phyloP scores from a whole-genome alignment of 2,797 vertebrate species.

The Silurus lanzhouensis region DNA sequence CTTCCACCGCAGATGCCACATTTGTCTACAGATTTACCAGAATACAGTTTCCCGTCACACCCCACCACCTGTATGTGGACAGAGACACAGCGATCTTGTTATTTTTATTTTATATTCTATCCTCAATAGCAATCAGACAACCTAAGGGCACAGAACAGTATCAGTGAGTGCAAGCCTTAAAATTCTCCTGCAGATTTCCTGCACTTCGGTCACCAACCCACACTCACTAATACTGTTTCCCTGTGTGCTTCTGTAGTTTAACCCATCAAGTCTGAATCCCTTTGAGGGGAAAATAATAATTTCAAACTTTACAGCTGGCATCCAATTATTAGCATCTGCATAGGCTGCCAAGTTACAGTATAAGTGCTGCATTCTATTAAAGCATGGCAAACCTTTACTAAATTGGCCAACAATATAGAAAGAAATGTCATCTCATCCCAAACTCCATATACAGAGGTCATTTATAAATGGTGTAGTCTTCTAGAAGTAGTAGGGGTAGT shows the following conservation, averaged over 20 bases:
- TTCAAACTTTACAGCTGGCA: not conserved
- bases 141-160: not conserved
- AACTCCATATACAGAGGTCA: not conserved
- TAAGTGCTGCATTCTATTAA: not conserved
- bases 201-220: not conserved
- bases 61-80: conserved; percentile 78
- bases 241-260: not conserved
- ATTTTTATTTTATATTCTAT: no score
- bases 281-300: not conserved
- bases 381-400: not conserved
- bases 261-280: not conserved
- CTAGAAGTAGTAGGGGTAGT: not conserved
- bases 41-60: conserved; percentile 86
- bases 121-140: not conserved
- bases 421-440: not conserved
- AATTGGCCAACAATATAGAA: not conserved
- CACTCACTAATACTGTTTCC: not conserved
- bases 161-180: not conserved
- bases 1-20: conserved; percentile 87
- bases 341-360: no score
- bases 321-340: not conserved
- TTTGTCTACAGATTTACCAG: conserved; percentile 80
- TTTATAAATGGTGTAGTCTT: not conserved
- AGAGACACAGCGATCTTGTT: not conserved
- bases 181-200: not conserved